Base-by-base conservation (phyloP, 2,888 invertebrate genomes). In the Andrena fulva region DNA sequence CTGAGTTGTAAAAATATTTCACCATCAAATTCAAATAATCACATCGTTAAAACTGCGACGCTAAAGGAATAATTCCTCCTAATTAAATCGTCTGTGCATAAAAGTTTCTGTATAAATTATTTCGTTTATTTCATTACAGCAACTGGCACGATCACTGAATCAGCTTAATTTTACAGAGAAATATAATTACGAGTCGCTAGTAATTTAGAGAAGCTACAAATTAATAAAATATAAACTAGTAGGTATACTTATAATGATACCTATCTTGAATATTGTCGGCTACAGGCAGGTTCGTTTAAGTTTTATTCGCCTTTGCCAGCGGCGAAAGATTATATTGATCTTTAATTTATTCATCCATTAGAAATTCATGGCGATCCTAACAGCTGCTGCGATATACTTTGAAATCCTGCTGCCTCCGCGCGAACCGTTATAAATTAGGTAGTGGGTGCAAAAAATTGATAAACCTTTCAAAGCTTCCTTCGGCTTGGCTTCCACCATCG, bases 391-490 rank as follows among this genome's bases (percentile, higher is more conserved):
- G 48, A 62, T 77, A 33, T 6, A 7, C 54, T n/a, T 3, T 0
- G 42, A 24, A 54, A 31, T 10, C 31, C 42, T 3, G 6, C 12
- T 10, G 24, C 16, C 12, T 4, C 20, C 10, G 29, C 42, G 60
- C 42, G 35, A 68, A 27, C 62, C 10, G 31, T 48, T 62, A 68
- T 68, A 68, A 68, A 67, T 68, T 66, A 48, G n/a, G 27, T 54
- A 5, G 12, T 16, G 12, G 62, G 29, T 33, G 62, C 7, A 62
- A 78, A 54, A 73, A 67, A 62, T 42, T 67, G 74, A 78, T 74
- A 78, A 78, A 78, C 54, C 73, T 68, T 62, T 56, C 73, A 62
- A 77, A 77, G 77, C 73, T 73, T 62, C 73, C 20, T 73, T 62
- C 60, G 27, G 63, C 24, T 42, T 20, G 35, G 60, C 12, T 52